phyloP scores from a whole-genome alignment of 2,888 invertebrate genomes.

The Himalopsyche japonica region DNA sequence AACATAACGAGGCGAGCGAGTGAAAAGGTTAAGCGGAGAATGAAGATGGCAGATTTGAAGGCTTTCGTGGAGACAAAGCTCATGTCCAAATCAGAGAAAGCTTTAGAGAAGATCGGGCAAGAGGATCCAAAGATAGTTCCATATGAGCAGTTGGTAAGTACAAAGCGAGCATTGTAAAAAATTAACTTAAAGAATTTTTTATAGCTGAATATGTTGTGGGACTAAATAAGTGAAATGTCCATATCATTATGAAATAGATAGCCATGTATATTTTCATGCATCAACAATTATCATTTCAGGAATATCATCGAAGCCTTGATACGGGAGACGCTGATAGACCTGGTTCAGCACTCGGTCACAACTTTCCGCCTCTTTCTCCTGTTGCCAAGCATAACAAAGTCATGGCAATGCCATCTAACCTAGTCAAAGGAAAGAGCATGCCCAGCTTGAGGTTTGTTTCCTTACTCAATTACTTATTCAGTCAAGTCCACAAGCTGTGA shows the following conservation, averaged over 20 bases:
- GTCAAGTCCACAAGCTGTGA: too few relatives aligned
- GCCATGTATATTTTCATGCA: too few relatives aligned
- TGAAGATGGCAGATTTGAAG: constrained; percentile 90
- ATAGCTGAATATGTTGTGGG: too few relatives aligned
- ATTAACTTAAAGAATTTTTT: too few relatives aligned
- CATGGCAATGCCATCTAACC: constrained; percentile 61
- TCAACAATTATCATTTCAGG: constrained; percentile 56
- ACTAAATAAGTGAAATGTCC: too few relatives aligned
- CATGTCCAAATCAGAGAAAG: constrained; percentile 88
- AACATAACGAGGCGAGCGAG: constrained; percentile 67
- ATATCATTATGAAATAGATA: too few relatives aligned
- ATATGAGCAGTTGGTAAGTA: constrained; percentile 69
- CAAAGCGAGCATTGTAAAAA: constrained; percentile 50
- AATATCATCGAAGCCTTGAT: constrained; percentile 81
- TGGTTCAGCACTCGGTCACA: constrained; percentile 70
- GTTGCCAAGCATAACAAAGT: constrained; percentile 57
- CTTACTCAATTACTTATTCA: not conserved
- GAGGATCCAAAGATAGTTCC: constrained; percentile 66
- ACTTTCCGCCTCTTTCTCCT: constrained; percentile 64
- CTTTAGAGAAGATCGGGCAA: constrained; percentile 85
- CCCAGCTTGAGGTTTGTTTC: constrained; percentile 83
- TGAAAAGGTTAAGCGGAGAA: constrained; percentile 81
- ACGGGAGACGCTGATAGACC: constrained; percentile 77
- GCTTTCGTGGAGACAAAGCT: constrained; percentile 91
- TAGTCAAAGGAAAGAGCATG: constrained; percentile 95